Conservation (phyloP, 1,140 invertebrate species). For the Anthonomus grandis region DNA sequence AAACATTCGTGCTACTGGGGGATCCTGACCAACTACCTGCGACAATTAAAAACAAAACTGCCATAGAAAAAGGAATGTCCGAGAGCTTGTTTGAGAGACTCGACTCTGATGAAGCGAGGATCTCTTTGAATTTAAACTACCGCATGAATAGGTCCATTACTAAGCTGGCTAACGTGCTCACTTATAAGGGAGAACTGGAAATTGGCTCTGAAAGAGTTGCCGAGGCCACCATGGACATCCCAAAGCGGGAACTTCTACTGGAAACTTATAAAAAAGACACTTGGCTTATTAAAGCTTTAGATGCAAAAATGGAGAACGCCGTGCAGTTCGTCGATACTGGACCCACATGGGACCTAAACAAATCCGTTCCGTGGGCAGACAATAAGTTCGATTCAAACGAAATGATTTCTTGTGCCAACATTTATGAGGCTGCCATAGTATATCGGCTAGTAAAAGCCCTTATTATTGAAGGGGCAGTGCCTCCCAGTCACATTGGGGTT, state of each 20-base stretch:
- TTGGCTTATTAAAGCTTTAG: constrained; percentile 49
- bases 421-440: constrained; percentile 68
- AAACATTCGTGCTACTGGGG: constrained; percentile 88
- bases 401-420: too few species aligned
- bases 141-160: constrained; percentile 91
- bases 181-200: constrained; percentile 74
- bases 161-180: constrained; percentile 76
- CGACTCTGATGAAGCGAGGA: constrained; percentile 59
- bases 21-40: constrained; percentile 93
- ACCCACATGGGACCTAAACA: constrained; percentile 43
- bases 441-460: constrained; percentile 58
- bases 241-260: constrained; percentile 27
- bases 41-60: constrained; percentile 70
- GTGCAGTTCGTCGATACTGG: constrained; percentile 68
- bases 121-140: constrained; percentile 78
- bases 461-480: constrained; percentile 54
- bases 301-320: constrained; percentile 56
- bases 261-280: background rate
- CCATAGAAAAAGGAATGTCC: constrained; percentile 74
- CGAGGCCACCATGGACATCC: constrained; percentile 54
- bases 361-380: constrained; percentile 22
- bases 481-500: constrained; percentile 70
- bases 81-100: constrained; percentile 81
- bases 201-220: constrained; percentile 68
- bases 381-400: too few species aligned